Evolutionary conservation across 1,140 invertebrate species (phyloP).

Genomic region (Bombus terrestris): DNA sequence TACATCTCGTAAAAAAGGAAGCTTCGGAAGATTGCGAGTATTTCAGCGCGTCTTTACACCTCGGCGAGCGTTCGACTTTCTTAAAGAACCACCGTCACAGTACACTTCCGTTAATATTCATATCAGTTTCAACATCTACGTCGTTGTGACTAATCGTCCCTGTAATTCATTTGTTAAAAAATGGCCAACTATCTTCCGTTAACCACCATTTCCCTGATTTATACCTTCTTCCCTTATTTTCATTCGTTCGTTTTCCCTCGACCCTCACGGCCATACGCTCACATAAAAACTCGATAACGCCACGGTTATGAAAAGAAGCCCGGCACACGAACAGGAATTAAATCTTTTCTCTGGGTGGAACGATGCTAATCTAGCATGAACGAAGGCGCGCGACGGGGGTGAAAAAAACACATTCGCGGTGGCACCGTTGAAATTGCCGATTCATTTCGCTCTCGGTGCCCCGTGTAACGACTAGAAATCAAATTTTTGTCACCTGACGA

Average conservation of each 20-base stretch:
- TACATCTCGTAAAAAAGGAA: neutral
- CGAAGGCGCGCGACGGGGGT: neutral
- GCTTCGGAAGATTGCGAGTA: neutral
- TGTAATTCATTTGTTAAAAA: constrained; percentile 1
- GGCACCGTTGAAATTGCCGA: constrained; percentile 23
- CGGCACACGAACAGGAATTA: constrained; percentile 33
- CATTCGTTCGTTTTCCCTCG: neutral
- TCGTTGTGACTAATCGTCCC: neutral
- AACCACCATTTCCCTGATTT: neutral
- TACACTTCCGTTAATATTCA: neutral
- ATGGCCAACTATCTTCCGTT: neutral
- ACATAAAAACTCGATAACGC: constrained; percentile 24
- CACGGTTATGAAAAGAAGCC: constrained; percentile 2
- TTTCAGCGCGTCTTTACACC: neutral
- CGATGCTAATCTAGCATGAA: constrained; percentile 22
- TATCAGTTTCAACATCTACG: neutral
- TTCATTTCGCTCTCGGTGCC: constrained; percentile 7
- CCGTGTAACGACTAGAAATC: constrained; percentile 5
- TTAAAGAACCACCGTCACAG: neutral
- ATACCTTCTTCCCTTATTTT: neutral
- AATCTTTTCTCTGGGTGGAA: neutral
- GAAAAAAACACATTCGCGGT: neutral
- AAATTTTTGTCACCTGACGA: constrained; percentile 36
- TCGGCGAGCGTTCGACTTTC: neutral
- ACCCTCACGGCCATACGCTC: neutral